Conservation (phyloP, 2,888 invertebrate genomes). For the Agrenia bidenticulata region DNA sequence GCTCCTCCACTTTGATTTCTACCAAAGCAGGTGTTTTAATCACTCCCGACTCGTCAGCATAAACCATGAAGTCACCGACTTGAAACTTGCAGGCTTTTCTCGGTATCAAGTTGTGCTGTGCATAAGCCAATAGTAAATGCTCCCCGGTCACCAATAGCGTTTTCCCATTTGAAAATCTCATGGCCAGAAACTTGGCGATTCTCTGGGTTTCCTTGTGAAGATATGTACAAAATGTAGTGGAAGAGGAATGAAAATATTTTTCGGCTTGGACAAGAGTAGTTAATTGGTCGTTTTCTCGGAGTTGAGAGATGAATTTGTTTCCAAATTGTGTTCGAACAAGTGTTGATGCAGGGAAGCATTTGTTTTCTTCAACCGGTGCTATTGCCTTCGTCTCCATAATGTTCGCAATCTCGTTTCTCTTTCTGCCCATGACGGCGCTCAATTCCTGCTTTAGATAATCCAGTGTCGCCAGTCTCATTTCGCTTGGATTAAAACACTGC, state of each 20-base stretch:
- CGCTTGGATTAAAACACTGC: not conserved
- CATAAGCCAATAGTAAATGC: slow-evolving; percentile 17
- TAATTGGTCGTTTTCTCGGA: not conserved
- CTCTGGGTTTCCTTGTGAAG: not conserved
- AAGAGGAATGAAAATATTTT: not conserved
- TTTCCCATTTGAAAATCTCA: slow-evolving; percentile 20
- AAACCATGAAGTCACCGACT: slow-evolving; percentile 16
- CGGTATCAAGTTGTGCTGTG: not conserved
- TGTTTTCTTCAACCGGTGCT: not conserved
- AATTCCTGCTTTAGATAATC: not conserved
- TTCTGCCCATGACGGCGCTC: not conserved
- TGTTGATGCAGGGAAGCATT: slow-evolving; percentile 23
- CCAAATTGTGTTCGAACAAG: not conserved
- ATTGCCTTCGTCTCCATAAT: not conserved
- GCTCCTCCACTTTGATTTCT: slow-evolving; percentile 4
- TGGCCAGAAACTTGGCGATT: not conserved
- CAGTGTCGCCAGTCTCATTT: not conserved
- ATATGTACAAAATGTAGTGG: slow-evolving; percentile 22
- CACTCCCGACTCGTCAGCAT: not conserved
- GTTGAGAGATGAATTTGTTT: not conserved
- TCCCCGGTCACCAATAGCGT: slow-evolving; percentile 11
- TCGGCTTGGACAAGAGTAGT: not conserved
- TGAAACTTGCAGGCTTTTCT: slow-evolving; percentile 8
- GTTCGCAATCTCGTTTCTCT: not conserved
- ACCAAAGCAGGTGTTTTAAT: not conserved